Percentiles rank a stretch among this genome's conserved stretches.
Evolutionary conservation across 2,797 vertebrate genomes (phyloP).

Genomic region (Neosalanx taihuensis): DNA sequence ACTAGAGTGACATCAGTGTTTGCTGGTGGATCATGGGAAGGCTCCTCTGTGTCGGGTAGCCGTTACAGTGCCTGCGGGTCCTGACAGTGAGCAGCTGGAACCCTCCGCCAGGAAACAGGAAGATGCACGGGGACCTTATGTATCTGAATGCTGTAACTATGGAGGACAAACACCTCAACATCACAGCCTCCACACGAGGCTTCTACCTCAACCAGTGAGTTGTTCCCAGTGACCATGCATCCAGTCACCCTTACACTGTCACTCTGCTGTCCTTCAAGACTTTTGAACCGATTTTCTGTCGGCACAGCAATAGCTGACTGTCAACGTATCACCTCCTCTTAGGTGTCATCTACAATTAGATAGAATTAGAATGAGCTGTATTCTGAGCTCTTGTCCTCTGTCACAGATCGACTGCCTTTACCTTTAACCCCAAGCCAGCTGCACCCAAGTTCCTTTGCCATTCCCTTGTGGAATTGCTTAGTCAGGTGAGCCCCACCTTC

Average conservation of each 20-base stretch:
- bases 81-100: constrained; percentile 99
- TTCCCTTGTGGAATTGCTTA: constrained; percentile 96
- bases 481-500: constrained; percentile 96
- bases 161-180: constrained; percentile 93
- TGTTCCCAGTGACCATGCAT: not conserved
- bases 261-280: no score
- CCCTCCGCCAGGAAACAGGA: constrained; percentile 94
- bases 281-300: not conserved
- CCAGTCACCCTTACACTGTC: no score
- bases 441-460: constrained; percentile 98
- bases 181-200: constrained; percentile 94
- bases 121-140: constrained; percentile 99
- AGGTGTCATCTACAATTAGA: not conserved
- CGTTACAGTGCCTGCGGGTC: constrained; percentile 98
- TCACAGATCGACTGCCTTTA: constrained; percentile 92
- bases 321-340: no score
- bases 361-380: no score
- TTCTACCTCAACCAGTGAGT: constrained; percentile 99
- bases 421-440: constrained; percentile 96
- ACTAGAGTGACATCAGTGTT: no score
- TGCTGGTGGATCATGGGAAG: not conserved
- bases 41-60: constrained; percentile 63
- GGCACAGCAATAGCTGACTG: no score
- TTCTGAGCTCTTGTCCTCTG: not conserved
- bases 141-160: constrained; percentile 94